Base-by-base conservation (phyloP, 1,140 invertebrate genomes). In the Bicyclus anynana region DNA sequence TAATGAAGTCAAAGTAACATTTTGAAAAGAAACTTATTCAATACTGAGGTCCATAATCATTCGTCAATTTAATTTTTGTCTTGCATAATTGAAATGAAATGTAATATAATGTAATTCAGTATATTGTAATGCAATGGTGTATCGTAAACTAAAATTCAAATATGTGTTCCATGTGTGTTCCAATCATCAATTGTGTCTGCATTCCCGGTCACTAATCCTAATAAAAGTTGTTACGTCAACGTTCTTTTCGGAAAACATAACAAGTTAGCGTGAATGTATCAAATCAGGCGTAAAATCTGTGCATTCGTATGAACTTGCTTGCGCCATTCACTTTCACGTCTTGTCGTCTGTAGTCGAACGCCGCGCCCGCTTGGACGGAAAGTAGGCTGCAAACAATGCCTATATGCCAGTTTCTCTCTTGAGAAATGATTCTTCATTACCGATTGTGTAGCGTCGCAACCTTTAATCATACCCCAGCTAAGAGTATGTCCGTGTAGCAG, bases 281-380 rank as follows among this genome's bases (percentile, higher is more conserved):
- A 71, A 80, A 77, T 77, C 68, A 67, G 60, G 68, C 74, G 74
- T 80, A 71, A 82, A 81, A 70, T 66, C 72, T 73, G 69, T 67
- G 61, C 68, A 64, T 59, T 57, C 69, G 57, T 60, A 66, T 69
- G 68, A 62, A 65, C 63, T 65, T 55, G 64, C 74, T 78, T 77
- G 74, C 72, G 69, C 80, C 83, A 86, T 84, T 87, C 84, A 84
- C 81, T 84, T 87, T 84, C 81, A 80, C 81, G 72, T 66, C 59
- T 68, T 60, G 60, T 37, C 57, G 69, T 55, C 73, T 67, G 59
- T 65, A 71, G 71, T 56, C 53, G 63, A 72, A 62, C 73, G 60
- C 61, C 55, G 23, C 23, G 23, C n/a, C n/a, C n/a, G 57, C 65
- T 63, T 62, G 55, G 69, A 73, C 84, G 64, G 73, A 84, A 87